These are phyloP conservation scores for Cremastinae sp. DNA, from an alignment of 2,888 invertebrate genomes.

Conservation along the genomic window DNA sequence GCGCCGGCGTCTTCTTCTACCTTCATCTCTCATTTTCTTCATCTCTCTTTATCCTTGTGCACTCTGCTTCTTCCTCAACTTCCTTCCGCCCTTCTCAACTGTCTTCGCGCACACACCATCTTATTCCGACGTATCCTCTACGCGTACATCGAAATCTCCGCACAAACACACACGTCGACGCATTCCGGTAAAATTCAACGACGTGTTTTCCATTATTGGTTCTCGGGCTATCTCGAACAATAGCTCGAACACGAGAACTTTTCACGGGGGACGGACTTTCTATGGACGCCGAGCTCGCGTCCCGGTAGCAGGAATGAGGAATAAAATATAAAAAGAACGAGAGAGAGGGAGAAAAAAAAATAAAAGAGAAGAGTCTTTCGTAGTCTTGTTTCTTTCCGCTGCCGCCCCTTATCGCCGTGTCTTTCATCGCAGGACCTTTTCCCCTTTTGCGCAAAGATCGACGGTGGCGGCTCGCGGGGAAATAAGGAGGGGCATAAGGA, in stretches of 20 bases:
- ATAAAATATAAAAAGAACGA: not conserved
- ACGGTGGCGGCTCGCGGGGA: conserved; percentile 18
- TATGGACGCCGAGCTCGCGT: not conserved
- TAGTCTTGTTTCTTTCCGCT: conserved; percentile 12
- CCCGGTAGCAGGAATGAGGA: too few species aligned
- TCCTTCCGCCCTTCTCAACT: conserved; percentile 64
- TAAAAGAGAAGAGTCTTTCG: conserved; percentile 9
- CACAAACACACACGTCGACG: conserved; percentile 4
- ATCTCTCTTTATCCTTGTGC: conserved; percentile 32
- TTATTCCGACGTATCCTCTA: not conserved
- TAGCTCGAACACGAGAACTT: conserved; percentile 54
- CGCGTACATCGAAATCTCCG: not conserved
- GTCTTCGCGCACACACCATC: conserved; percentile 6
- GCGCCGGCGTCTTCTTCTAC: conserved; percentile 63
- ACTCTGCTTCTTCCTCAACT: conserved; percentile 64
- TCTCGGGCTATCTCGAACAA: conserved; percentile 71
- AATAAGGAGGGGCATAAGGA: conserved; percentile 14
- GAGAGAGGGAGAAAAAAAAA: conserved; percentile 9
- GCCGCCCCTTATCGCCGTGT: conserved; percentile 2
- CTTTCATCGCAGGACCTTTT: conserved; percentile 38
- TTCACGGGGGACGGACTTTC: conserved; percentile 21
- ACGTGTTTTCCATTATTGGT: conserved; percentile 76
- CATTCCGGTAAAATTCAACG: conserved; percentile 66
- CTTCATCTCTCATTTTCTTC: conserved; percentile 49
- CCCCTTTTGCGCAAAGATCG: conserved; percentile 2